These are phyloP conservation scores for Camptogramma bilineatum DNA, from an alignment of 2,888 invertebrate species.

Conservation along the genomic window DNA sequence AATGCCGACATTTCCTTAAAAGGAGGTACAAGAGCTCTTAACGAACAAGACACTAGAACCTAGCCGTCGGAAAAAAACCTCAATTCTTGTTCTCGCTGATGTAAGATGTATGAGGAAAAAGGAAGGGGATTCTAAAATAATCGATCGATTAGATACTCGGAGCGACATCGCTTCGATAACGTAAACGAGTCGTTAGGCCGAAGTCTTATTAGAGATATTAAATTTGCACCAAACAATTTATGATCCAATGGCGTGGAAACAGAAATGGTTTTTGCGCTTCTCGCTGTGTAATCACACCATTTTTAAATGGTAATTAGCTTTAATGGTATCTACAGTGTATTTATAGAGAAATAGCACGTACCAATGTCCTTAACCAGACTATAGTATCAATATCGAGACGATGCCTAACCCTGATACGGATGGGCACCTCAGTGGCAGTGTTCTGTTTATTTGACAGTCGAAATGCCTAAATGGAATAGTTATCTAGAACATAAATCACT, in stretches of 20 bases:
- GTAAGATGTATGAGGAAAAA: constrained; percentile 32
- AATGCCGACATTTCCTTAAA: constrained; percentile 66
- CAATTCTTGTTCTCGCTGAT: constrained; percentile 38
- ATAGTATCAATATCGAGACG: constrained; percentile 57
- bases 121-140: constrained; percentile 23
- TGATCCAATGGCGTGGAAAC: constrained; percentile 43
- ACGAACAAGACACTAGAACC: constrained; percentile 62
- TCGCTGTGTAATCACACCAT: constrained; percentile 47
- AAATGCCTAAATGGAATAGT: constrained; percentile 29
- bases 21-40: constrained; percentile 64
- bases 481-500: constrained; percentile 34
- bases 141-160: constrained; percentile 1
- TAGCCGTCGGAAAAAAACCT: constrained; percentile 52
- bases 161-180: constrained; percentile 5
- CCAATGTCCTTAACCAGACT: constrained; percentile 47
- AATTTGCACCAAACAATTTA: constrained; percentile 23
- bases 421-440: constrained; percentile 37
- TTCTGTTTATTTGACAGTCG: constrained; percentile 36
- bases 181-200: background rate
- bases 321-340: constrained; percentile 54
- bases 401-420: constrained; percentile 44
- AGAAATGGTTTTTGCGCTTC: constrained; percentile 44
- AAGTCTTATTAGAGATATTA: constrained; percentile 10
- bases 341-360: constrained; percentile 61
- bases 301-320: constrained; percentile 56